Base-by-base conservation (phyloP, 2,888 invertebrate genomes). In the Acanthococcus lagerstroemiae region DNA sequence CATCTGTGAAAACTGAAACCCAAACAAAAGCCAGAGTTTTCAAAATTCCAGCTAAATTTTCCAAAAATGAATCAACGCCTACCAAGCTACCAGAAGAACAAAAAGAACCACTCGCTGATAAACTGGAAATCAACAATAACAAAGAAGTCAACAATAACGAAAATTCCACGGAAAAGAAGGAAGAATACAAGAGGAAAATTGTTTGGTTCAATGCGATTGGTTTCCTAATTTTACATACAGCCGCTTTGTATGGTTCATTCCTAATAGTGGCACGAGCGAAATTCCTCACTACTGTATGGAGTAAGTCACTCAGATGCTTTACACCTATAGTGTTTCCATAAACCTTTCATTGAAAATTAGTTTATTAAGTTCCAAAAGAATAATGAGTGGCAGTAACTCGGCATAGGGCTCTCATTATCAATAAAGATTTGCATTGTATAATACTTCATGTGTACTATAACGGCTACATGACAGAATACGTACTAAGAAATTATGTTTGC, bases 181-280 rank as follows among this genome's bases (percentile, higher is more conserved):
- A 55, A 12, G 26, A 45, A 24, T 67, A 66, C 27, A 65, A 55
- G 7, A 60, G 26, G 17, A 65, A 67, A 22, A 78, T 84, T 15
- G 84, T 84, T 2, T 84, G 84, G 84, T 77, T 75, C 69, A 84
- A 84, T 73, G 81, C 78, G 0, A 78, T 84, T 19, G 82, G 82
- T 30, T 84, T 84, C 72, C 68, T 82, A 1, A 63, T 80, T 6
- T 71, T 84, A 55, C 84, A 84, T 73, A n/a, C 79, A 5, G 71
- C 77, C 4, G 81, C 78, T 0, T 3, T 80, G 17, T 80, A 80
- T 74, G 82, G 82, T 45, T 2, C 77, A 0, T 74, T 72, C 67
- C 71, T 79, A 21, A 60, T 74, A 1, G 19, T 75, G 1, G 72
- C 73, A 1, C 74, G 76, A 1, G 71, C 74, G 12, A 72, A 75